phyloP scores from a whole-genome alignment of 2,888 invertebrate genomes.

The Lochmaea crataegi region DNA sequence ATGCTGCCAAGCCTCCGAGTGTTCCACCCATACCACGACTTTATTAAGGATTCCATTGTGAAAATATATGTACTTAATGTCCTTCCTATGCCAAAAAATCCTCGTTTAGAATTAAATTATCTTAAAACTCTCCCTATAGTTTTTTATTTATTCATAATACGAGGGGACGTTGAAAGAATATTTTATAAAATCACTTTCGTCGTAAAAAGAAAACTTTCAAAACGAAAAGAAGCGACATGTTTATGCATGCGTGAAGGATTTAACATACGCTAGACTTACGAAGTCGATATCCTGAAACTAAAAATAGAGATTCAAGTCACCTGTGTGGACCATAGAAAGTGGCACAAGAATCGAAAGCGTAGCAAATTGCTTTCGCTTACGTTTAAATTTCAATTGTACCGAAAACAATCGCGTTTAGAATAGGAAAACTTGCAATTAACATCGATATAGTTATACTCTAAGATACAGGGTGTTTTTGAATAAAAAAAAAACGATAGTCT shows the following conservation, averaged over 20 bases:
- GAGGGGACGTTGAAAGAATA: too few species aligned
- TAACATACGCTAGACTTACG: too few species aligned
- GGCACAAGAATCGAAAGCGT: conserved; percentile 31
- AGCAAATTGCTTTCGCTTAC: conserved; percentile 22
- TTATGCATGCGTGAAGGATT: too few species aligned
- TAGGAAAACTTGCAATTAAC: conserved; percentile 1
- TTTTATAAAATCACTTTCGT: too few species aligned
- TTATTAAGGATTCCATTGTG: conserved; percentile 10
- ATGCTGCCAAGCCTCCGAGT: conserved; percentile 6
- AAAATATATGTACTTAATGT: conserved; percentile 3
- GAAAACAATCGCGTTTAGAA: conserved; percentile 11
- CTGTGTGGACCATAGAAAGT: conserved; percentile 23
- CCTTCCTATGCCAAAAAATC: conserved; percentile 4
- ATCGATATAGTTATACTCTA: background rate
- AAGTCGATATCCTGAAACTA: conserved; percentile 18
- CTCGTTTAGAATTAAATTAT: too few species aligned
- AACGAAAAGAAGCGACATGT: too few species aligned
- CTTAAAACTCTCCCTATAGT: too few species aligned
- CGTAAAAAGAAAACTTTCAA: too few species aligned
- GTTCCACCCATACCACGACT: background rate
- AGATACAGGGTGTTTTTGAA: too few species aligned
- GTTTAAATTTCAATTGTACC: conserved; percentile 21
- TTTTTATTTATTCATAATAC: too few species aligned
- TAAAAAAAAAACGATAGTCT: too few species aligned
- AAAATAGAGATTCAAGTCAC: conserved; percentile 21